Evolutionary conservation across 2,113 vertebrate species (phyloP).

Genomic region (Pluvialis apricaria): DNA sequence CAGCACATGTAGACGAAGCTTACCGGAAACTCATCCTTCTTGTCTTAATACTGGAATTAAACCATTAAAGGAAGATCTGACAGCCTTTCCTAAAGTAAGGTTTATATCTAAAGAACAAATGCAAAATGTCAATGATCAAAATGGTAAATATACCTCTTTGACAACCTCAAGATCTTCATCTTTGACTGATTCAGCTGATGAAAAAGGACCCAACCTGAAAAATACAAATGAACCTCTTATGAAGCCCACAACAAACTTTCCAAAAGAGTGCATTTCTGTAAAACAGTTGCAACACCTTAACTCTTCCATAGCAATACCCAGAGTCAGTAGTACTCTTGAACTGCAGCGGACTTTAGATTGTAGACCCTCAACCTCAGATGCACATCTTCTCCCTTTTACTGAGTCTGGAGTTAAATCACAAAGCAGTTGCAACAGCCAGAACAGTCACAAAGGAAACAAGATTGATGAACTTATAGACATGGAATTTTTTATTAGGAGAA

Average conservation of each 20-base stretch:
- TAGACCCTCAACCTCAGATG: slow-evolving; percentile 64
- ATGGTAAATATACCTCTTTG: slow-evolving; percentile 42
- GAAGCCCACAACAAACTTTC: slow-evolving; percentile 45
- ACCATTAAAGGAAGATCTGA: slow-evolving; percentile 45
- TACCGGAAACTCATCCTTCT: slow-evolving; percentile 69
- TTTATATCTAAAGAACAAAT: slow-evolving; percentile 53
- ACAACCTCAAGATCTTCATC: slow-evolving; percentile 7
- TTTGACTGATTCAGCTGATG: not conserved
- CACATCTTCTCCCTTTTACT: slow-evolving; percentile 7
- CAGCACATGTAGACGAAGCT: slow-evolving; percentile 70
- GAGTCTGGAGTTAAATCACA: slow-evolving; percentile 48
- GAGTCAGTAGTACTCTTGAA: slow-evolving; percentile 18
- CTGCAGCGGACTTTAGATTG: slow-evolving; percentile 67
- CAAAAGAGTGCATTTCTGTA: slow-evolving; percentile 40
- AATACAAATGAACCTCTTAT: slow-evolving; percentile 19
- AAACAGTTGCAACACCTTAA: slow-evolving; percentile 29
- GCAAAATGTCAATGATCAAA: slow-evolving; percentile 48
- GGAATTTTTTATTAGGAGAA: slow-evolving; percentile 48
- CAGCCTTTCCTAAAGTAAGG: slow-evolving; percentile 37
- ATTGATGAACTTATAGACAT: slow-evolving; percentile 36
- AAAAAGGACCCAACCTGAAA: slow-evolving; percentile 46
- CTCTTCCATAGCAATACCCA: slow-evolving; percentile 34
- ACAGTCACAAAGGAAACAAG: slow-evolving; percentile 46
- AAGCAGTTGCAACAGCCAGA: not conserved
- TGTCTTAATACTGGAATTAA: slow-evolving; percentile 67